Percentiles rank a stretch among this genome's conserved stretches.
Evolutionary conservation across 2,113 vertebrate genomes (phyloP).

Genomic region (Cacatua alba): DNA sequence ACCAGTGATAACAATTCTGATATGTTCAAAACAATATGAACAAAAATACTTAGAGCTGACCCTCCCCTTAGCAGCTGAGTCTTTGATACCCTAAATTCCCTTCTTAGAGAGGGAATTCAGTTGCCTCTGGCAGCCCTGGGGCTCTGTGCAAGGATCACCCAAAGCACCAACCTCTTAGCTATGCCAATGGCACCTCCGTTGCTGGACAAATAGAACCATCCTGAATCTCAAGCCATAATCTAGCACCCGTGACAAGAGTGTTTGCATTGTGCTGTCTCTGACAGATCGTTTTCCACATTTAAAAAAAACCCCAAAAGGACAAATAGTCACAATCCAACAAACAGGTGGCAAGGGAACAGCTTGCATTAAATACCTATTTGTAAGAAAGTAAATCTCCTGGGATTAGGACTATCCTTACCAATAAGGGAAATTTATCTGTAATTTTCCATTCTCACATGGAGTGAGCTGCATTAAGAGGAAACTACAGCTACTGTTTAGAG

Average conservation of each 20-base stretch:
- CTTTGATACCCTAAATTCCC: not conserved
- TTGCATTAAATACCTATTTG: not conserved
- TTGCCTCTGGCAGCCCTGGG: not conserved
- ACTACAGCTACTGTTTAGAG: not conserved
- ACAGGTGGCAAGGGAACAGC: not conserved
- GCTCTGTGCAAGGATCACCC: not conserved
- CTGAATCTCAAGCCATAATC: not conserved
- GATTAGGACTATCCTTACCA: conserved; percentile 11
- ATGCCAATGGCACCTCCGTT: not conserved
- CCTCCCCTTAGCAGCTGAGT: not conserved
- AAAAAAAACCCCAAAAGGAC: not conserved
- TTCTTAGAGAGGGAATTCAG: not conserved
- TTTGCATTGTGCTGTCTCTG: not conserved
- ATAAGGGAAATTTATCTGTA: not conserved
- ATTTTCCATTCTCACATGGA: not conserved
- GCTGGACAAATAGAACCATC: not conserved
- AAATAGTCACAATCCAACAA: not conserved
- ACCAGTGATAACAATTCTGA: not conserved
- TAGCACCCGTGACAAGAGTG: not conserved
- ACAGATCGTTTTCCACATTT: not conserved
- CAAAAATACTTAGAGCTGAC: not conserved
- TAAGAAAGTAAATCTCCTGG: not conserved
- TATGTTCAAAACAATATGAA: not conserved
- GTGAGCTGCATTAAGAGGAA: not conserved
- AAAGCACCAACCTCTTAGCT: not conserved